phyloP scores from a whole-genome alignment of 2,113 vertebrate genomes.

The Tragelaphus imberbis region DNA sequence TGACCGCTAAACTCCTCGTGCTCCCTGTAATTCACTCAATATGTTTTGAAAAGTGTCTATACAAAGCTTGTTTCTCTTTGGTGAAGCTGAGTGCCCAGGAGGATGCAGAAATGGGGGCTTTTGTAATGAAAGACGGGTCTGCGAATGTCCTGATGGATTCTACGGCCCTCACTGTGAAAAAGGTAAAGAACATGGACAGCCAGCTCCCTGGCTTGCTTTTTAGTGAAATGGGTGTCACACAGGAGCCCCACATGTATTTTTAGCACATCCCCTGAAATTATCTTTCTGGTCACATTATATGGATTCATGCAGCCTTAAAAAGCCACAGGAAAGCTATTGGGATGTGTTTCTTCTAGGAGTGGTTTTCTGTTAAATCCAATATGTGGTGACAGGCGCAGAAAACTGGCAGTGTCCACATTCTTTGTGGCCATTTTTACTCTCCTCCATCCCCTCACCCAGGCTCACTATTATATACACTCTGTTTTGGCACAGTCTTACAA shows the following conservation, averaged over 20 bases:
- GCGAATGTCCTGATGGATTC: conserved; percentile 91
- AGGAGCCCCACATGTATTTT: not conserved
- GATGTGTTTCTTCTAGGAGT: not conserved
- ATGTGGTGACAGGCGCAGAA: not conserved
- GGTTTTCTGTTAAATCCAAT: not conserved
- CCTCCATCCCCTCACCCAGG: accelerated
- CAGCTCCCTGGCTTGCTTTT: not conserved
- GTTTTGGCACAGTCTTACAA: not conserved
- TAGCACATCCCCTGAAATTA: not conserved
- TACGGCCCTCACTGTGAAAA: conserved; percentile 91
- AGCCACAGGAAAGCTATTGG: not conserved
- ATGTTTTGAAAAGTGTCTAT: not conserved
- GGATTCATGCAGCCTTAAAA: conserved; percentile 6
- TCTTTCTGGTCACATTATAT: conserved; percentile 16
- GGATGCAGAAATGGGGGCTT: conserved; percentile 90
- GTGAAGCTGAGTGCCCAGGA: conserved; percentile 88
- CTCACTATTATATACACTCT: not conserved
- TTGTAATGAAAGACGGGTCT: conserved; percentile 88
- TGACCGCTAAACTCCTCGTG: not conserved
- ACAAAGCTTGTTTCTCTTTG: conserved; percentile 63
- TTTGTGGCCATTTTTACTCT: not conserved
- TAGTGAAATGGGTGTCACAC: not conserved
- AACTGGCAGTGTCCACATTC: not conserved
- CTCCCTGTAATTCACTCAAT: not conserved
- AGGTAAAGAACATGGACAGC: conserved; percentile 77